Conservation (phyloP, 2,113 vertebrate species). For the Oenanthe melanoleuca region DNA sequence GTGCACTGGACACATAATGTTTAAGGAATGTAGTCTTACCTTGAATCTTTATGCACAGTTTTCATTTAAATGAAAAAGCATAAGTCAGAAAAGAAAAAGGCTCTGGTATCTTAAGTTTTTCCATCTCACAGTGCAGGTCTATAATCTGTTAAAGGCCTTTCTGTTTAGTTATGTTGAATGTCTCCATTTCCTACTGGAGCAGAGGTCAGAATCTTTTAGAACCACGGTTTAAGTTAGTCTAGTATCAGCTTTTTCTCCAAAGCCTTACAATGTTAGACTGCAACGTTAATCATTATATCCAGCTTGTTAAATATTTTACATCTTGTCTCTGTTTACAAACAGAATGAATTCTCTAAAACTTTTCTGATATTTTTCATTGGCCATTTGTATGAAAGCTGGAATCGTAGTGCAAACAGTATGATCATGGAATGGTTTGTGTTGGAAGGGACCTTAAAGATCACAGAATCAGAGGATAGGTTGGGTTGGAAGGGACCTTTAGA, state of each 20-base stretch:
- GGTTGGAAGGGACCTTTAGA: neutral
- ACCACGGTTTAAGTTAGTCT: neutral
- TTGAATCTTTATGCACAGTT: neutral
- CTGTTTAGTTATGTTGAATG: neutral
- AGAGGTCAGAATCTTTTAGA: neutral
- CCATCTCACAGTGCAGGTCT: neutral
- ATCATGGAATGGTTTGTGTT: neutral
- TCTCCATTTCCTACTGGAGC: neutral
- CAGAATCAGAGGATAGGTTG: neutral
- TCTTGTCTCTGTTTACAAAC: constrained; percentile 57
- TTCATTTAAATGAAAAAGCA: neutral
- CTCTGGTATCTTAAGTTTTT: neutral
- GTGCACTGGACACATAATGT: neutral
- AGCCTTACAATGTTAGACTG: neutral
- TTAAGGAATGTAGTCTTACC: neutral
- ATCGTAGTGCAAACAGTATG: neutral
- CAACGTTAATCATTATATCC: constrained; percentile 43
- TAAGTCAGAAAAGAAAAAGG: neutral
- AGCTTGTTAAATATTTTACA: constrained; percentile 59
- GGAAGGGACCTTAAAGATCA: neutral
- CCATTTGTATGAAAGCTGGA: constrained; percentile 21
- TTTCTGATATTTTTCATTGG: neutral
- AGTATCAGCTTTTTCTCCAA: neutral
- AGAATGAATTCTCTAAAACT: constrained; percentile 25
- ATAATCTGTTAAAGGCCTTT: neutral